Conservation (phyloP, 1,140 invertebrate genomes). For the Drosophila parvula region DNA sequence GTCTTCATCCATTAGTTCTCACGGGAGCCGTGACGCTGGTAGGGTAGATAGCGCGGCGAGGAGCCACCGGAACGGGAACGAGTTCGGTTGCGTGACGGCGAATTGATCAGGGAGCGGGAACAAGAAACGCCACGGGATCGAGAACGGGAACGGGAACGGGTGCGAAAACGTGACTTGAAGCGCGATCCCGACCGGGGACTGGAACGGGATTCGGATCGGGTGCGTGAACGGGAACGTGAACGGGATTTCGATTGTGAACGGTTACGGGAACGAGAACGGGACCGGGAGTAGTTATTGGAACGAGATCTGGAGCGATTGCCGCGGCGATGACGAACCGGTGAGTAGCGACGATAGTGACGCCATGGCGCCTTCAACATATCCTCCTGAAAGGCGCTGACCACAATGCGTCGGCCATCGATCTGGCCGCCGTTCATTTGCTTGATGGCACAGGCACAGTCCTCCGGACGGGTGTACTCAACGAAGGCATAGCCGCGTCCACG, state of each 20-base stretch:
- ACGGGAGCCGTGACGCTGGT: constrained; percentile 16
- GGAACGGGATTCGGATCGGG: background rate
- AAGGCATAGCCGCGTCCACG: constrained; percentile 60
- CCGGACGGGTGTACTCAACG: constrained; percentile 46
- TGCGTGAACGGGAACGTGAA: background rate
- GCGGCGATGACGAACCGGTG: constrained; percentile 27
- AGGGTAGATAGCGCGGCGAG: constrained; percentile 1
- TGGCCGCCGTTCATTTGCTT: constrained; percentile 61
- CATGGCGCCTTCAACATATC: constrained; percentile 37
- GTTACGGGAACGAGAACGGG: background rate
- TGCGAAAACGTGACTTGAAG: constrained; percentile 1
- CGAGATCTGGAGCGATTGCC: background rate
- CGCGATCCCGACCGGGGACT: constrained; percentile 1
- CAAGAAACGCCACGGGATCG: background rate
- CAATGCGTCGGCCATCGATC: constrained; percentile 51
- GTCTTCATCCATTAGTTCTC: too few relatives aligned
- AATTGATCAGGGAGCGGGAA: background rate
- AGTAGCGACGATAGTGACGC: constrained; percentile 48
- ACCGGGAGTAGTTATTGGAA: background rate
- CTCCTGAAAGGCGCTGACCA: constrained; percentile 50
- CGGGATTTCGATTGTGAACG: background rate
- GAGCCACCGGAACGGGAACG: background rate
- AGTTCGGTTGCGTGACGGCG: background rate
- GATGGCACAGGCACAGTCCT: constrained; percentile 53
- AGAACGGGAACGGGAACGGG: background rate